A percentile compares a stretch with the other conserved stretches of the same genome.
phyloP scores from a whole-genome alignment of 2,888 invertebrate species.

The Hypsopygia costalis region DNA sequence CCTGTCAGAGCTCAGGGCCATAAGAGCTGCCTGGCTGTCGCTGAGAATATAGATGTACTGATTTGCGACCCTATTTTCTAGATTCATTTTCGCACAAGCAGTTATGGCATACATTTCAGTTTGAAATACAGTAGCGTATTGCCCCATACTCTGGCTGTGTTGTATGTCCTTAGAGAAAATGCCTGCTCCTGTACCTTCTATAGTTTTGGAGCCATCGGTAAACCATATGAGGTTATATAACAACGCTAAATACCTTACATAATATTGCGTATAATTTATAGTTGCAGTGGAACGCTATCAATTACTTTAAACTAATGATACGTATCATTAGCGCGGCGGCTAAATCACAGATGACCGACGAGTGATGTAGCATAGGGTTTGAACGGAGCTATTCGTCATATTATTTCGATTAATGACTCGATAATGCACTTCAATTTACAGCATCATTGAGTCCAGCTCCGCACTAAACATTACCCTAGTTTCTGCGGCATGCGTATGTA shows the following conservation, averaged over 20 bases:
- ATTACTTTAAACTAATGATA: slow-evolving; percentile 33
- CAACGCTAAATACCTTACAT: slow-evolving; percentile 3
- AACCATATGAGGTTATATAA: too few relatives aligned
- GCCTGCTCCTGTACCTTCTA: too few relatives aligned
- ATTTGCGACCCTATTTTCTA: too few relatives aligned
- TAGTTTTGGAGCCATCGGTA: too few relatives aligned
- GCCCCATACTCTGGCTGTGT: too few relatives aligned
- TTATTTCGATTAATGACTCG: slow-evolving; percentile 59
- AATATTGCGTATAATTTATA: slow-evolving; percentile 11
- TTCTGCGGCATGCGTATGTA: slow-evolving; percentile 31
- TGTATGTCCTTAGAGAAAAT: too few relatives aligned
- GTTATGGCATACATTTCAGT: too few relatives aligned
- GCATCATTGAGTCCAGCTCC: slow-evolving; percentile 57
- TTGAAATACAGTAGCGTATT: too few relatives aligned
- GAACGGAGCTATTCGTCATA: slow-evolving; percentile 58
- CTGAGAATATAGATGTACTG: too few relatives aligned
- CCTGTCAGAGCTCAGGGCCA: too few relatives aligned
- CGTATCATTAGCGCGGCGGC: slow-evolving; percentile 34
- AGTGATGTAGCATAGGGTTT: slow-evolving; percentile 37
- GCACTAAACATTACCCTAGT: slow-evolving; percentile 55
- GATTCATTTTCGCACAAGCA: too few relatives aligned
- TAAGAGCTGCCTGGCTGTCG: too few relatives aligned
- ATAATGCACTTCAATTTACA: slow-evolving; percentile 69
- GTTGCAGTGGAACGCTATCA: slow-evolving; percentile 19
- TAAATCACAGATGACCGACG: slow-evolving; percentile 41